Conservation (phyloP, 2,113 vertebrate genomes). For the Carassius gibelio region DNA sequence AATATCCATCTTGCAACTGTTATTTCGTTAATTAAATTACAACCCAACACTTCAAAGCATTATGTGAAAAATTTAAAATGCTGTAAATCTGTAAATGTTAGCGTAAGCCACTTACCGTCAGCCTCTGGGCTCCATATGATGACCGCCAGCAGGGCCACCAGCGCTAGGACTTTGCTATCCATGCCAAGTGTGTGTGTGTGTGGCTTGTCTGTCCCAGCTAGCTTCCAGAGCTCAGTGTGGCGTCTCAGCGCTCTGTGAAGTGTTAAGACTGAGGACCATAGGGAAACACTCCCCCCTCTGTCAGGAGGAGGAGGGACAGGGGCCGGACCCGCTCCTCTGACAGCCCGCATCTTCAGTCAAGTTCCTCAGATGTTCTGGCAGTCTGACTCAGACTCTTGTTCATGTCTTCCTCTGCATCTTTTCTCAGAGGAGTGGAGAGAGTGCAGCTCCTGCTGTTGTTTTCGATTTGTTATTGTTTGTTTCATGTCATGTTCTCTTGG, state of each 20-base stretch:
- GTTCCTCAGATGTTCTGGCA: constrained; percentile 72
- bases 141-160: constrained; percentile 79
- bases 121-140: constrained; percentile 71
- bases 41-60: not conserved
- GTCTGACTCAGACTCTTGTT: not conserved
- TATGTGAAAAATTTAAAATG: not conserved
- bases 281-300: constrained; percentile 66
- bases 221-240: constrained; percentile 72
- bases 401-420: constrained; percentile 8
- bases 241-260: constrained; percentile 59
- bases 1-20: not conserved
- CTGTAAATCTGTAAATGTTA: not conserved
- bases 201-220: constrained; percentile 61
- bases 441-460: constrained; percentile 20
- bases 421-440: not conserved
- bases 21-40: not conserved
- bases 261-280: constrained; percentile 68
- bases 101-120: constrained; percentile 74
- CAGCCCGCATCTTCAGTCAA: constrained; percentile 36
- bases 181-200: constrained; percentile 65
- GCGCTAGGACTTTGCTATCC: constrained; percentile 83
- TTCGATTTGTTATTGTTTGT: constrained; percentile 50
- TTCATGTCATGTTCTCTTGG: constrained; percentile 26
- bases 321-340: constrained; percentile 40
- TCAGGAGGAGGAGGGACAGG: constrained; percentile 55